phyloP scores from a whole-genome alignment of 1,140 invertebrate species.

The Leptinotarsa texana region DNA sequence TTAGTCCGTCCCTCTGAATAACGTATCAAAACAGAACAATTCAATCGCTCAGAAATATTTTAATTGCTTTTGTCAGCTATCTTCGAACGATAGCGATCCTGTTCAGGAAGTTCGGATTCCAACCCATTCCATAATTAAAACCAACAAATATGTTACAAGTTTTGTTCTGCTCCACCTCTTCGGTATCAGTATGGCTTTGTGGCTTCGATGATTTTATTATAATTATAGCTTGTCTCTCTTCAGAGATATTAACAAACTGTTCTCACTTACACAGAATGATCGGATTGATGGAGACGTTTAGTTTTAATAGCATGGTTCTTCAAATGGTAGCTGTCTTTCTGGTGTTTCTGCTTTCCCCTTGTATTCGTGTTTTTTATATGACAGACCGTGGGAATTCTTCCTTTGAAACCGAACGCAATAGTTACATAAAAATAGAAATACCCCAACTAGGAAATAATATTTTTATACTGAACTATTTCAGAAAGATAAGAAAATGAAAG shows the following conservation, averaged over 20 bases:
- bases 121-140: constrained; percentile 3
- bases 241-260: background rate
- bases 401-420: no score
- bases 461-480: no score
- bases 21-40: constrained; percentile 5
- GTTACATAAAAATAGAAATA: no score
- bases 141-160: constrained; percentile 3
- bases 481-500: no score
- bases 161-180: constrained; percentile 5
- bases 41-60: background rate
- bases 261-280: background rate
- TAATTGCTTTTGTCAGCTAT: background rate
- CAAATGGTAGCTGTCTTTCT: background rate
- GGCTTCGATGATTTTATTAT: background rate
- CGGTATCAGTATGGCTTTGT: background rate
- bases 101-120: constrained; percentile 2
- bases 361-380: no score
- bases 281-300: background rate
- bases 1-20: constrained; percentile 2
- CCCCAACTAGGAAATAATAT: no score
- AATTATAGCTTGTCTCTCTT: background rate
- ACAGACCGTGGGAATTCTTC: no score
- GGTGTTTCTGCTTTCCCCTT: no score
- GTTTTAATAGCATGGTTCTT: background rate
- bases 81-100: background rate